These are phyloP conservation scores for Megaleporinus macrocephalus DNA, from an alignment of 2,113 vertebrate species.

Conservation along the genomic window DNA sequence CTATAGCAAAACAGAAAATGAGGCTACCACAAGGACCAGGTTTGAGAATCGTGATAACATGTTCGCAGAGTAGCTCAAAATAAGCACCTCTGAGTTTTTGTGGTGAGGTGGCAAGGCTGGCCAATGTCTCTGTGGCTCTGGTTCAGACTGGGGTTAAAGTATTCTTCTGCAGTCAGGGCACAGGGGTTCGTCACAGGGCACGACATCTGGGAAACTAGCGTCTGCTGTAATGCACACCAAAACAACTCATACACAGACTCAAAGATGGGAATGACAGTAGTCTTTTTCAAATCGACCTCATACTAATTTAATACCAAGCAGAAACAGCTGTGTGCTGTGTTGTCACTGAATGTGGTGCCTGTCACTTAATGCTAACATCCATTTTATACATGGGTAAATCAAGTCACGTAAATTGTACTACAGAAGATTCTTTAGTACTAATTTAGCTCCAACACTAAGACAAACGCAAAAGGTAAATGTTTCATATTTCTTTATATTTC, in stretches of 20 bases:
- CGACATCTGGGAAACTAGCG: constrained; percentile 91
- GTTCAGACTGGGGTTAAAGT: constrained; percentile 90
- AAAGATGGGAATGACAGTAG: not conserved
- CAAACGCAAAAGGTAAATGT: not conserved
- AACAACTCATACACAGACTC: not conserved
- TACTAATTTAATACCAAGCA: no score
- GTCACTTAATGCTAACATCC: not conserved
- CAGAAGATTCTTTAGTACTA: not conserved
- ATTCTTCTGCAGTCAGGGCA: constrained; percentile 93
- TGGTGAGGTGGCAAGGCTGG: constrained; percentile 93
- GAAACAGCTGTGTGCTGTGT: not conserved
- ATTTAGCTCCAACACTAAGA: not conserved
- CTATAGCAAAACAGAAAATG: not conserved
- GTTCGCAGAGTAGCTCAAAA: not conserved
- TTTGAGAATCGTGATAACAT: not conserved
- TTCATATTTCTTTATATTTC: no score
- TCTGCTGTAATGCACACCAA: constrained; percentile 70
- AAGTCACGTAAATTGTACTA: no score
- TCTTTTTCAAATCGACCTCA: no score
- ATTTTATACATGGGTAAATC: no score
- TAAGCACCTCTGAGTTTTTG: constrained; percentile 95
- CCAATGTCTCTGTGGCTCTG: constrained; percentile 90
- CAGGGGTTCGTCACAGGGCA: constrained; percentile 88
- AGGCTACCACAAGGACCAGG: not conserved
- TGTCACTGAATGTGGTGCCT: not conserved